These are phyloP conservation scores for Abramis brama DNA, from an alignment of 2,113 vertebrate species.

Conservation along the genomic window DNA sequence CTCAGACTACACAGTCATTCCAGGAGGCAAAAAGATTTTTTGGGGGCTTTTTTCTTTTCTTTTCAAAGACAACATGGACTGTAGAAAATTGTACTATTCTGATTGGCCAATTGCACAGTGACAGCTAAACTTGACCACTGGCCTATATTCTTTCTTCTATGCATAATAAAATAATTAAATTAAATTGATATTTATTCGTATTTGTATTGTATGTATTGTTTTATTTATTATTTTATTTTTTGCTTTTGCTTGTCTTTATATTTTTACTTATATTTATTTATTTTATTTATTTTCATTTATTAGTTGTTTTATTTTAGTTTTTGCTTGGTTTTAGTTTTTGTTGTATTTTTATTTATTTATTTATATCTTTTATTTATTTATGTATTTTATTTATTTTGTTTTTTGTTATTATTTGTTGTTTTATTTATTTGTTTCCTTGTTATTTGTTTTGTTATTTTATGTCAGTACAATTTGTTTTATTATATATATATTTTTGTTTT, in stretches of 20 bases:
- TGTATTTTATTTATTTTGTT: background rate
- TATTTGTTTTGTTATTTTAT: background rate
- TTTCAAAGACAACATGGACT: background rate
- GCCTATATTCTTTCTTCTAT: background rate
- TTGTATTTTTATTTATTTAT: background rate
- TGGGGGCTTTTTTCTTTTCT: background rate
- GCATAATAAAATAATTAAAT: background rate
- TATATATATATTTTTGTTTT: background rate
- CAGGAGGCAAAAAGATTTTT: background rate
- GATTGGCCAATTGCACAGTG: background rate
- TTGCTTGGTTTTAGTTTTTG: background rate
- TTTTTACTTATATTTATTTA: background rate
- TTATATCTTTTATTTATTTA: background rate
- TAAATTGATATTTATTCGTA: background rate
- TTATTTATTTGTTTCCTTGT: background rate
- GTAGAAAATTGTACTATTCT: background rate
- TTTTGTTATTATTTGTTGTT: background rate
- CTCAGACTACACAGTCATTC: background rate
- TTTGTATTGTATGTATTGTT: background rate
- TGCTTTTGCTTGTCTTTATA: background rate
- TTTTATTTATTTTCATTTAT: background rate
- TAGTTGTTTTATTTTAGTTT: background rate
- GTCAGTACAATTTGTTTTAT: too few relatives aligned
- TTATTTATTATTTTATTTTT: background rate
- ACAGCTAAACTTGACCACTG: background rate